Evolutionary conservation across 2,113 vertebrate genomes (phyloP).

Genomic region (Cathartes aura): DNA sequence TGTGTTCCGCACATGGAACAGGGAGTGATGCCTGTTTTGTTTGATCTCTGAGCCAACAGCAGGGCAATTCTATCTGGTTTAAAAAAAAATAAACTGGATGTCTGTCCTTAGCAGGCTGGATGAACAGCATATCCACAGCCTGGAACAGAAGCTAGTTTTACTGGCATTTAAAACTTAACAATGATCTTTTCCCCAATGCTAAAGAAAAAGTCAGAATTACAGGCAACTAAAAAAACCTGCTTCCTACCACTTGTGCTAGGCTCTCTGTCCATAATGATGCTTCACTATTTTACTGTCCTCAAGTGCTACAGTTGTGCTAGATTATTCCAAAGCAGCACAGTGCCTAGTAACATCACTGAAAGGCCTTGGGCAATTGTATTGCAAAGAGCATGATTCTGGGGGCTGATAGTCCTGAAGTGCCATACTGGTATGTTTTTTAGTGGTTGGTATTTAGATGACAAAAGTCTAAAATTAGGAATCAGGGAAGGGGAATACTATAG

Average conservation of each 20-base stretch:
- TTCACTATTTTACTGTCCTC: neutral
- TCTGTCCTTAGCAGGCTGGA: neutral
- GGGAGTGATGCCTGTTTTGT: neutral
- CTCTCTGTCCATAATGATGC: neutral
- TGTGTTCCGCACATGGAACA: too few species aligned
- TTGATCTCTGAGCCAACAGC: neutral
- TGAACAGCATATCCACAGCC: neutral
- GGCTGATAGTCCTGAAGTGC: rapidly evolving
- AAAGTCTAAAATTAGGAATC: neutral
- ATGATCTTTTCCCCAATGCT: neutral
- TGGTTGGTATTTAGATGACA: neutral
- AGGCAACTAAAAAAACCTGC: neutral
- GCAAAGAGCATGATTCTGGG: neutral
- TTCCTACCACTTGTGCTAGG: neutral
- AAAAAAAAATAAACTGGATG: neutral
- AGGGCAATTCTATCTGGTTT: neutral
- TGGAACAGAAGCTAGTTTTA: neutral
- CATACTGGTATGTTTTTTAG: neutral
- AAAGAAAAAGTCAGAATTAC: neutral
- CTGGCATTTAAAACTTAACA: neutral
- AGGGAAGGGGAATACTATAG: neutral
- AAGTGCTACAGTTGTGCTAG: neutral
- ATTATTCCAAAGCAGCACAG: neutral
- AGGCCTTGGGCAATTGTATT: neutral
- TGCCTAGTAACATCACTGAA: neutral